These are phyloP conservation scores for Trichosurus vulpecula DNA, from an alignment of 2,797 vertebrate genomes.

Conservation along the genomic window DNA sequence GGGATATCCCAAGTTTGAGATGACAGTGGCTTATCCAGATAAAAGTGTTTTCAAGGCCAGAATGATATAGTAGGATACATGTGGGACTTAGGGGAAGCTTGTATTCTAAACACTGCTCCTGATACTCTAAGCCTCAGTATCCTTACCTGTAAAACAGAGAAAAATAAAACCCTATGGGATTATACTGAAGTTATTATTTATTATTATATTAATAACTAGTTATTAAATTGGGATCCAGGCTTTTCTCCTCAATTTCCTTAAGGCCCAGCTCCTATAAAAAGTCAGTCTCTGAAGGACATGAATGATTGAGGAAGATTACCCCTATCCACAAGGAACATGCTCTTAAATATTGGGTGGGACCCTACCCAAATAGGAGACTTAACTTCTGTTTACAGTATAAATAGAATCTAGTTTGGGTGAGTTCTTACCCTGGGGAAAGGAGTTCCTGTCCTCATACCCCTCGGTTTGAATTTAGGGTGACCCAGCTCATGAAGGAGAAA, in stretches of 20 bases:
- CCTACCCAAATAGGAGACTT: not conserved
- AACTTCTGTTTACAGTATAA: not conserved
- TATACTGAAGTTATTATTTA: not conserved
- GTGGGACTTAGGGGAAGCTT: not conserved
- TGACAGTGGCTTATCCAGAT: not conserved
- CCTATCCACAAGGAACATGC: not conserved
- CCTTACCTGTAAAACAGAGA: not conserved
- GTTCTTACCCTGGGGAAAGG: not conserved
- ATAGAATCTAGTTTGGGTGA: not conserved
- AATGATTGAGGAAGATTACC: not conserved
- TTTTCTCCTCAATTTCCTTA: not conserved
- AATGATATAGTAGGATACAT: not conserved
- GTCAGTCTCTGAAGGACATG: not conserved
- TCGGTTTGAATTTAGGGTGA: not conserved
- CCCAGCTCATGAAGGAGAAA: not conserved
- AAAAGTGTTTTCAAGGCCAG: not conserved
- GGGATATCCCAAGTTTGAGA: not conserved
- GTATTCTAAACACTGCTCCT: not conserved
- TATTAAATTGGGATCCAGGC: not conserved
- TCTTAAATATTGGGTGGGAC: not conserved
- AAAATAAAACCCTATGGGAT: not conserved
- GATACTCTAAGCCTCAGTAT: not conserved
- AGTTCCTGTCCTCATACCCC: not conserved
- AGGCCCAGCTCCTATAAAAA: not conserved
- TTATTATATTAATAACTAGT: not conserved